These are phyloP conservation scores for Eumerus sabulonum DNA, from an alignment of 2,888 invertebrate genomes.

Conservation along the genomic window DNA sequence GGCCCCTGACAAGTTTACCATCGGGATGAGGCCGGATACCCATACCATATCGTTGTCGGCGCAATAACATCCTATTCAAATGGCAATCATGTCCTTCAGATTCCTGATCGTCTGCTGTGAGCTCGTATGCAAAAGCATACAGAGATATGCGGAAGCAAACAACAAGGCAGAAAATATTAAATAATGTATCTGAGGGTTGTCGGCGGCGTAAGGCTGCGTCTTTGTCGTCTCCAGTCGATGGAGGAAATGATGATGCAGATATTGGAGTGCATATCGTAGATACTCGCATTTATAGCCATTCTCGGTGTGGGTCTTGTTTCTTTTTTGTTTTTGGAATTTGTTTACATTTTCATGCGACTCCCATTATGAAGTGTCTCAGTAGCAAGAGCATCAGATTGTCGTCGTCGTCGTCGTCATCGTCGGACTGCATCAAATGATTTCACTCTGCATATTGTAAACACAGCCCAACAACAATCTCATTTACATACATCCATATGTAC, in stretches of 20 bases:
- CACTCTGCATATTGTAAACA: slow-evolving; percentile 60
- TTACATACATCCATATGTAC: not conserved
- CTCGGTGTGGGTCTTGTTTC: slow-evolving; percentile 56
- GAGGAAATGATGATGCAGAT: slow-evolving; percentile 13
- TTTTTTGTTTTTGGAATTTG: slow-evolving; percentile 50
- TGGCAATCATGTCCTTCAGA: slow-evolving; percentile 69
- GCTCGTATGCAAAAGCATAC: slow-evolving; percentile 42
- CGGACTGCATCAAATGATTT: slow-evolving; percentile 65
- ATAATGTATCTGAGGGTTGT: slow-evolving; percentile 43
- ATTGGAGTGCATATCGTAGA: slow-evolving; percentile 10
- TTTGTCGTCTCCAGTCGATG: not conserved
- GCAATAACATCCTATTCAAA: slow-evolving; percentile 65
- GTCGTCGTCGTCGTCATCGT: no score
- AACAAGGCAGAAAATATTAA: slow-evolving; percentile 53
- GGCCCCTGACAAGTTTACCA: slow-evolving; percentile 13
- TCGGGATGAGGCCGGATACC: not conserved
- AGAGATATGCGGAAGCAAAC: slow-evolving; percentile 46
- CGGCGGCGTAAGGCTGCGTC: not conserved
- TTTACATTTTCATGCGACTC: slow-evolving; percentile 63
- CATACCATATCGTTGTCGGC: slow-evolving; percentile 39
- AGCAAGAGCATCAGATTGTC: slow-evolving; percentile 55
- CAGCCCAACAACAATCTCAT: slow-evolving; percentile 57
- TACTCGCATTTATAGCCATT: slow-evolving; percentile 59
- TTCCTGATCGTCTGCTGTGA: slow-evolving; percentile 64
- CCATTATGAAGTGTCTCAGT: slow-evolving; percentile 44